These are phyloP conservation scores for Zaprionus gabonicus DNA, from an alignment of 1,140 invertebrate genomes.

Conservation along the genomic window DNA sequence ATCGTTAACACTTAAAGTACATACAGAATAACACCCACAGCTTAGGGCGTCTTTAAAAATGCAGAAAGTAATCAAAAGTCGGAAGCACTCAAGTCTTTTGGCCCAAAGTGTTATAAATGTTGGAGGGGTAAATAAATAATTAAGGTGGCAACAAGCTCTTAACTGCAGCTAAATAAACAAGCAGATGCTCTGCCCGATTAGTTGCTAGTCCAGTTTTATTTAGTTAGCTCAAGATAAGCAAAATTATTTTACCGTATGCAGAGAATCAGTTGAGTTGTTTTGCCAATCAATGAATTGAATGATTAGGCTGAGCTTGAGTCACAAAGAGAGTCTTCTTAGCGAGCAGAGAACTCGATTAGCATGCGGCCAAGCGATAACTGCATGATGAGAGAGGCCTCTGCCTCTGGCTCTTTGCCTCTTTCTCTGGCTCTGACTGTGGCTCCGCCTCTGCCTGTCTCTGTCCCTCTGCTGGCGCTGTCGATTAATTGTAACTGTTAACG, in stretches of 20 bases:
- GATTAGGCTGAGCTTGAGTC: neutral
- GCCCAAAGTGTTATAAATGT: constrained; percentile 5
- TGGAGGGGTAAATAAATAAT: constrained; percentile 10
- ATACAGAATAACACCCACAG: neutral
- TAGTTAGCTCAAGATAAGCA: neutral
- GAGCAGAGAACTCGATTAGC: constrained; percentile 3
- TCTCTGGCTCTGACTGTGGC: neutral
- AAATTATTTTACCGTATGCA: neutral
- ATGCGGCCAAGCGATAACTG: neutral
- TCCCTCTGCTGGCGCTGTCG: constrained; percentile 25
- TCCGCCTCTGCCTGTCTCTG: neutral
- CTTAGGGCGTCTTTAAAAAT: constrained; percentile 19
- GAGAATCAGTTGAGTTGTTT: neutral
- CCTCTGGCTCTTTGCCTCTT: neutral
- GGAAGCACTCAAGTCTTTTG: constrained; percentile 36
- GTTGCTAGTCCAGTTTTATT: neutral
- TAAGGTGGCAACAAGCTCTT: constrained; percentile 2
- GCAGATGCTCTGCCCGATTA: neutral
- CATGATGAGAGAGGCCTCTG: neutral
- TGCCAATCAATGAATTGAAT: neutral
- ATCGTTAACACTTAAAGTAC: neutral
- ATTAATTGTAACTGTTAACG: constrained; percentile 55
- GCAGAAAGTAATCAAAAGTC: constrained; percentile 25
- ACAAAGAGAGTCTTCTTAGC: neutral
- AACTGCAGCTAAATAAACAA: neutral